Evolutionary conservation across 2,113 vertebrate genomes (phyloP).

Genomic region (Notechis scutatus): DNA sequence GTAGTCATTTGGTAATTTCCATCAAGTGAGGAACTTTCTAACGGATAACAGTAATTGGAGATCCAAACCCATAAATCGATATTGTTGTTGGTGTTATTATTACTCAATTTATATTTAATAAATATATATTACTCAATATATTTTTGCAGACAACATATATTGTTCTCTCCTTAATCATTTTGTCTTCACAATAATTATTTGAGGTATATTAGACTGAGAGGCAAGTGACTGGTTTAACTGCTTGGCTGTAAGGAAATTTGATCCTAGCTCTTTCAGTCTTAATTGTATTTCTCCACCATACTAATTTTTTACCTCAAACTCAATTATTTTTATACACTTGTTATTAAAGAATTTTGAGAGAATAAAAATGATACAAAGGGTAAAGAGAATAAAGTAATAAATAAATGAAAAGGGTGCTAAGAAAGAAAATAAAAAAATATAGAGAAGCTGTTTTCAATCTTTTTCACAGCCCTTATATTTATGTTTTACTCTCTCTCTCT

Average conservation of each 20-base stretch:
- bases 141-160: not conserved
- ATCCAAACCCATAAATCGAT: not conserved
- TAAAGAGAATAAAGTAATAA: not conserved
- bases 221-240: not conserved
- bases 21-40: not conserved
- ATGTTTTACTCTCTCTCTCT: not conserved
- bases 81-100: not conserved
- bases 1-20: not conserved
- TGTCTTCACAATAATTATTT: not conserved
- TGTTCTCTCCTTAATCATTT: not conserved
- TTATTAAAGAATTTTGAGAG: not conserved
- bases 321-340: not conserved
- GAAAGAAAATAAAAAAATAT: not conserved
- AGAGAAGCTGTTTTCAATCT: not conserved
- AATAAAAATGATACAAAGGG: not conserved
- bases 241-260: not conserved
- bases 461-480: not conserved
- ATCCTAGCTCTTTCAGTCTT: not conserved
- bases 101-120: not conserved
- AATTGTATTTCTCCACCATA: not conserved
- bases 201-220: not conserved
- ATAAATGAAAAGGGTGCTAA: not conserved
- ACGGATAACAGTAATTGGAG: not conserved
- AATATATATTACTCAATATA: not conserved
- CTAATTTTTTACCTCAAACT: not conserved